Base-by-base conservation (phyloP, 2,888 invertebrate genomes). In the Fragum fragum region DNA sequence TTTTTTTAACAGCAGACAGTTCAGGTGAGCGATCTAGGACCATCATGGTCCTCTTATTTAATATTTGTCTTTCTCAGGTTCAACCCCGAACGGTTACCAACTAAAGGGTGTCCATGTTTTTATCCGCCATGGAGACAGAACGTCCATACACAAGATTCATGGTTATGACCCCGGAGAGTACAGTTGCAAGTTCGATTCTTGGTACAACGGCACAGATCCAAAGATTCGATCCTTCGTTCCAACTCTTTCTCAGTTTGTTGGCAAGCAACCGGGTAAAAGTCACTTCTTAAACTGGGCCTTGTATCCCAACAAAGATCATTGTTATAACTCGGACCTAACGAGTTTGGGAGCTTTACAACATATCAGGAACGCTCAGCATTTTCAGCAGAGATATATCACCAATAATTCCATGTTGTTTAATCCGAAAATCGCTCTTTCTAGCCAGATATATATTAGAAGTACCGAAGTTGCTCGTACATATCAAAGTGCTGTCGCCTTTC, bases 391-490 rank as follows among this genome's bases (percentile, higher is more conserved):
- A 26, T 95, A 95, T 86, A 84, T 92, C 47, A 83, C 92, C 47
- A 88, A 91, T 68, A 86, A 92, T 74, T 88, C 88, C 86, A 85
- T 90, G 28, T 85, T 95, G 39, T 81, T 95, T 69, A 81, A 89
- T 81, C 77, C 89, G 28, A 86, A 88, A 52, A 94, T 81, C 36
- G 83, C 87, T 92, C 91, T 88, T 89, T 95, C 55, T 9, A 74
- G 83, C 94, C 90, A 94, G 36, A 85, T 95, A 6, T 83, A 97
- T 18, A 96, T 97, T 6, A 97, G 96, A 93, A 97, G 97, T 88
- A 98, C 98, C 0, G 96, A 97, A 57, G 98, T 98, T 93, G 95
- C 98, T 0, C 96, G 99, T 90, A 99, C 99, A 23, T 98, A 97
- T 92, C 98, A 98, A 95, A 98, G 98, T 89, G 97, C 97, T 0